Evolutionary conservation across 2,797 vertebrate species (phyloP).

Genomic region (Sternarchorhynchus goeldii): DNA sequence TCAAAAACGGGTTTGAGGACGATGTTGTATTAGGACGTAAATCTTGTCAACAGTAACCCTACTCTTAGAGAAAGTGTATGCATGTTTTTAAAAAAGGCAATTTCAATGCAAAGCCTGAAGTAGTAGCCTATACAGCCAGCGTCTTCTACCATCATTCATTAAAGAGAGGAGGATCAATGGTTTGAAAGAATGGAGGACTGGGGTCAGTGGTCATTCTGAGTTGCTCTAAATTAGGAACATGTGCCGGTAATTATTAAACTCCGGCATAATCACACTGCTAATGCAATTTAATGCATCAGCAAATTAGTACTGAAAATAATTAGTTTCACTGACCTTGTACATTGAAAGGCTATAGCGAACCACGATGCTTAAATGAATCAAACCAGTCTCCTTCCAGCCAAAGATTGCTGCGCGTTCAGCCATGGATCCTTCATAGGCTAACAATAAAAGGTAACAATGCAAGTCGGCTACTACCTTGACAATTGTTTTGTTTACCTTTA

Average conservation of each 20-base stretch:
- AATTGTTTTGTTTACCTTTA: constrained; percentile 31
- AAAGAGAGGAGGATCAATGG: constrained; percentile 52
- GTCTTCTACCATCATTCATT: constrained; percentile 49
- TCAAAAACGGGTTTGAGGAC: not conserved
- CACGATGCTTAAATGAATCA: constrained; percentile 49
- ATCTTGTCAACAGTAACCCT: not conserved
- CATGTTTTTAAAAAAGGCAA: not conserved
- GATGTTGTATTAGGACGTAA: not conserved
- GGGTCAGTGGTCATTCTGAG: constrained; percentile 78
- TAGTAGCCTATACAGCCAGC: constrained; percentile 4
- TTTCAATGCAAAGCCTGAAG: not conserved
- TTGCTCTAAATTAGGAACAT: constrained; percentile 82
- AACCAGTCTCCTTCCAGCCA: constrained; percentile 38
- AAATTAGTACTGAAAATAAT: constrained; percentile 80
- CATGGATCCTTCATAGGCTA: constrained; percentile 31
- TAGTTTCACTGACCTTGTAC: constrained; percentile 77
- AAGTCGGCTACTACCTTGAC: constrained; percentile 21
- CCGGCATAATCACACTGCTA: constrained; percentile 74
- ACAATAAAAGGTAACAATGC: constrained; percentile 40
- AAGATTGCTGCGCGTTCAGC: constrained; percentile 35
- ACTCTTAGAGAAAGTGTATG: no score
- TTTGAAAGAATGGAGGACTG: constrained; percentile 74
- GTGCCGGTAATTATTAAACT: constrained; percentile 83
- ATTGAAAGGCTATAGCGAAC: constrained; percentile 58
- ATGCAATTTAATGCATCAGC: constrained; percentile 81